These are phyloP conservation scores for Aratinga solstitialis DNA, from an alignment of 2,797 vertebrate species.

Conservation along the genomic window DNA sequence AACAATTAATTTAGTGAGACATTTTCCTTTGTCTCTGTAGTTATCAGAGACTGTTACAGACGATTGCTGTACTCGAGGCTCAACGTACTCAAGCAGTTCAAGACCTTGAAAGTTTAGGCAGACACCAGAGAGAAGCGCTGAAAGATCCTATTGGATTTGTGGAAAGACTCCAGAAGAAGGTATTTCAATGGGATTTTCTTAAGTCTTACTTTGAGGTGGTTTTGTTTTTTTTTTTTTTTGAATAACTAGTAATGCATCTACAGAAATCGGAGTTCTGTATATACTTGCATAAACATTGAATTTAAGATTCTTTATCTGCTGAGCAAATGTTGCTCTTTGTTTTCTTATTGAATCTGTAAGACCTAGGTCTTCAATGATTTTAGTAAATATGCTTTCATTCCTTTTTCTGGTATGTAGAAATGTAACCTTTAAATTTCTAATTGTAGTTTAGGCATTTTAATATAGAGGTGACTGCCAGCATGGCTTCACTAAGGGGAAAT, in stretches of 20 bases:
- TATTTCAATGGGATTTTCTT: slow-evolving; percentile 72
- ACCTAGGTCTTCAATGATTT: not conserved
- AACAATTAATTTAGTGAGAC: slow-evolving; percentile 68
- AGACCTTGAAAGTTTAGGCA: slow-evolving; percentile 92
- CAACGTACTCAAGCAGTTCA: slow-evolving; percentile 96
- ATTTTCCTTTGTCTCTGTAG: slow-evolving; percentile 82
- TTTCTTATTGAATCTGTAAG: not conserved
- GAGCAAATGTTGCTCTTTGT: not conserved
- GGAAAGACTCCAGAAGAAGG: slow-evolving; percentile 97
- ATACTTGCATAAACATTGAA: not conserved
- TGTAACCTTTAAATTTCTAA: not conserved
- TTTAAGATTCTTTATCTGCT: not conserved
- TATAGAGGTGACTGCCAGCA: not conserved
- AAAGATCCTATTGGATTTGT: slow-evolving; percentile 92
- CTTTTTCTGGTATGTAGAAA: not conserved
- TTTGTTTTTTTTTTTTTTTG: not conserved
- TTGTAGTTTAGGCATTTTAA: not conserved
- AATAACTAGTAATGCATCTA: not conserved
- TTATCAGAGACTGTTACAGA: slow-evolving; percentile 99
- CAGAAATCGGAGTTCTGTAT: not conserved
- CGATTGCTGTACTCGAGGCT: slow-evolving; percentile 96
- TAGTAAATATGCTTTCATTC: not conserved
- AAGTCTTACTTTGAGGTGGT: slow-evolving; percentile 19
- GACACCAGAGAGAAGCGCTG: slow-evolving; percentile 92
- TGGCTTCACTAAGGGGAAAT: no score